Conservation (phyloP, 2,888 invertebrate genomes). For the Tanypteryx hageni region DNA sequence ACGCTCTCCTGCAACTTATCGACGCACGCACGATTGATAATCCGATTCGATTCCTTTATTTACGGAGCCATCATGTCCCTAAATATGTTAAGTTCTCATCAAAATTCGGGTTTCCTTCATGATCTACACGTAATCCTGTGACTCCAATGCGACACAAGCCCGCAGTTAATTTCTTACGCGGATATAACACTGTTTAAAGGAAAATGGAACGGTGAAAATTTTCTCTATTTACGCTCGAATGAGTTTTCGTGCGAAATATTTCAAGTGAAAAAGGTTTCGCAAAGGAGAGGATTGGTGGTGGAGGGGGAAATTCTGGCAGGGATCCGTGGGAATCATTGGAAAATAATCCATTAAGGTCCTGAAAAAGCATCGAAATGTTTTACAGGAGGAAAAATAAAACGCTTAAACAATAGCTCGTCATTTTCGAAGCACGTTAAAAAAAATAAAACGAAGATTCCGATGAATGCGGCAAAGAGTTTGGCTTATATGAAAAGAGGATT, state of each 20-base stretch:
- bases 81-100: no score
- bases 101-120: no score
- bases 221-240: background rate
- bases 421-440: conserved; percentile 13
- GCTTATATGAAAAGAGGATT: conserved; percentile 44
- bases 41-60: no score
- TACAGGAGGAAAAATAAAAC: background rate
- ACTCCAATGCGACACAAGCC: no score
- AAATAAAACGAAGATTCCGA: conserved; percentile 5
- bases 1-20: no score
- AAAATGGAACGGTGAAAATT: no score
- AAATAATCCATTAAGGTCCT: conserved; percentile 24
- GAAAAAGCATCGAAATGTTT: conserved; percentile 32
- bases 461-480: conserved; percentile 24
- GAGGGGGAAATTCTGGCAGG: background rate
- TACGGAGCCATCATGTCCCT: no score
- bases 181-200: no score
- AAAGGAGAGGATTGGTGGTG: background rate
- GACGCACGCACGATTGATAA: no score
- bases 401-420: conserved; percentile 27
- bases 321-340: conserved; percentile 17
- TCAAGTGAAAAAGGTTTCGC: background rate
- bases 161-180: no score
- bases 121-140: no score
- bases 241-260: background rate